Evolutionary conservation across 1,140 invertebrate genomes (phyloP).

Genomic region (Orius insidiosus): DNA sequence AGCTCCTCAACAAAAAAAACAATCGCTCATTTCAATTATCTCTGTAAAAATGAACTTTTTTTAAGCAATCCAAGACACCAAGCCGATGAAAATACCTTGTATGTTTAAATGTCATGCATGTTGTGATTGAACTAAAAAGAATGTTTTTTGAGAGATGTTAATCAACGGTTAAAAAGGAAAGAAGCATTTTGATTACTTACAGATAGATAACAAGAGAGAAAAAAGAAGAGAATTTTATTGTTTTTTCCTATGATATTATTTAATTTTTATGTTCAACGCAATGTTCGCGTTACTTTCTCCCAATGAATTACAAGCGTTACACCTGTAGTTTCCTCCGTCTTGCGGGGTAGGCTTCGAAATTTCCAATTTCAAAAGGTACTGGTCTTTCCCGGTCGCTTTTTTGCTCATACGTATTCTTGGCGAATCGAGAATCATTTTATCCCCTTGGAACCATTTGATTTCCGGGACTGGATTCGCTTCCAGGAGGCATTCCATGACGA

Average conservation of each 20-base stretch:
- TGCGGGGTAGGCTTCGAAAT: constrained; percentile 83
- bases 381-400: constrained; percentile 72
- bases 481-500: constrained; percentile 90
- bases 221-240: too few species aligned
- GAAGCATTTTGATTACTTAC: neutral
- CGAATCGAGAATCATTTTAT: constrained; percentile 61
- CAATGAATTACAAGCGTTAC: constrained; percentile 94
- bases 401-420: constrained; percentile 70
- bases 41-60: too few species aligned
- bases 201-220: neutral
- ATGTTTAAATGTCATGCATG: too few species aligned
- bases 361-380: constrained; percentile 76
- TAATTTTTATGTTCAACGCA: constrained; percentile 97
- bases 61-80: too few species aligned
- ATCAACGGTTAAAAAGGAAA: neutral
- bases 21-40: too few species aligned
- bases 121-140: too few species aligned
- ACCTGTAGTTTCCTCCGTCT: constrained; percentile 95
- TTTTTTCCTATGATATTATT: too few species aligned
- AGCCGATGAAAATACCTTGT: too few species aligned
- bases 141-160: too few species aligned
- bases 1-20: too few species aligned
- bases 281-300: constrained; percentile 99
- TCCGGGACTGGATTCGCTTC: constrained; percentile 89
- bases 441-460: constrained; percentile 87